Evolutionary conservation across 2,797 vertebrate genomes (phyloP), one percentile per base, ranked within the genome.

Genomic region (Pangasius sanitwongsei): DNA sequence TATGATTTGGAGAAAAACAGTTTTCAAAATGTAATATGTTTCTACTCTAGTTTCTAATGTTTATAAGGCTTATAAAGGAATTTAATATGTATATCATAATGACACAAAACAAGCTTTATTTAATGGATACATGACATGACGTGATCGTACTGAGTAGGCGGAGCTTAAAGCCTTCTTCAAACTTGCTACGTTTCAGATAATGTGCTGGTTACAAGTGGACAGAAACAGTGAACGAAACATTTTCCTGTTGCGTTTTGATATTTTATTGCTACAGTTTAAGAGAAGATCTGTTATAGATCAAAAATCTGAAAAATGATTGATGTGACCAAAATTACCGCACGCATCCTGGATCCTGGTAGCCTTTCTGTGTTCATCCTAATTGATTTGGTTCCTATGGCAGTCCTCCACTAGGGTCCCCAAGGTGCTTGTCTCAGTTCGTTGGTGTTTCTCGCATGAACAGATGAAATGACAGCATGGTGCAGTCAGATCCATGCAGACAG

Each of bases 391-490:
- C 48, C 48, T 74, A 20, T 87, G 37, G 65, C 53, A 48, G 48
- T 23, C 23, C 16, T 59, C 4, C 50, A 61, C 55, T 87, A 72
- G 28, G 18, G 25, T 59, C 67, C 53, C 4, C 28, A 28, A 57
- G 28, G 5, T 88, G 31, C 82, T 70, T 70, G 77, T 87, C 75
- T 87, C 75, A 41, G 31, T 69, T 69, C 16, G 15, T 83, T 69
- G 53, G 13, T 83, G 78, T 72, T 69, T 86, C 83, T 57, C 16
- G 8, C 28, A 31, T 25, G 15, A 61, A 72, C 69, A 82, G 77
- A 83, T 85, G 87, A 77, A 85, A 67, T 81, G 63, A 89, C 84
- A 82, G 88, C 37, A 74, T 77, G 67, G 69, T 75, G 34, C 69
- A 15, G 53, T 59, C 69, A 69, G 72, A 75, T 84, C 41, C 70